Percentiles rank a stretch among this genome's conserved stretches.
Conservation (phyloP, 2,888 invertebrate genomes). For the Ferrisia virgata region DNA sequence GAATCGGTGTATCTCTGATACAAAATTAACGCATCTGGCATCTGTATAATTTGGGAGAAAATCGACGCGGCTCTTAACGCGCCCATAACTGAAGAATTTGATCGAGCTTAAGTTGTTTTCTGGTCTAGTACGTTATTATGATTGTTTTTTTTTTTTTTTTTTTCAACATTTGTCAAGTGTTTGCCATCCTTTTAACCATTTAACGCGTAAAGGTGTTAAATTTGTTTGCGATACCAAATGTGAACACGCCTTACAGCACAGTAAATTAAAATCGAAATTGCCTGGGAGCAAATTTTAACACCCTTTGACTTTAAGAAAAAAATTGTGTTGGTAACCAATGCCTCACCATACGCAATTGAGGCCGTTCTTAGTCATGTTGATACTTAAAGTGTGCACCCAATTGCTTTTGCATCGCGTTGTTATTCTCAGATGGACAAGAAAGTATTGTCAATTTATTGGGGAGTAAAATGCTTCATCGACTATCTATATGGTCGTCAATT, state of each 20-base stretch:
- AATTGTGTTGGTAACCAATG: constrained; percentile 35
- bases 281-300: not conserved
- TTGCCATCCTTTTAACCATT: not conserved
- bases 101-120: constrained; percentile 22
- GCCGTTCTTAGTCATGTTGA: constrained; percentile 22
- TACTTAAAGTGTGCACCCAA: not conserved
- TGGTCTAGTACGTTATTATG: constrained; percentile 29
- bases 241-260: not conserved
- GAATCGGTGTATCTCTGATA: constrained; percentile 52
- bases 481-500: constrained; percentile 50
- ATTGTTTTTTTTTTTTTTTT: no score
- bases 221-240: not conserved
- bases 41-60: constrained; percentile 48
- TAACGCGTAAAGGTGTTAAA: constrained; percentile 6
- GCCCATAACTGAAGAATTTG: not conserved
- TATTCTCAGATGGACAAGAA: constrained; percentile 48
- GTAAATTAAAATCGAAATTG: constrained; percentile 23
- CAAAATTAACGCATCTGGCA: constrained; percentile 49
- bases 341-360: constrained; percentile 17
- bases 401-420: constrained; percentile 42
- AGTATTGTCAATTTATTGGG: constrained; percentile 44
- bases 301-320: not conserved
- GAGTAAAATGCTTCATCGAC: constrained; percentile 48
- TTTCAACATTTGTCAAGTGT: not conserved
- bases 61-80: constrained; percentile 47